Conservation (phyloP, 2,888 invertebrate species). For the Hipparchia sbordonii region DNA sequence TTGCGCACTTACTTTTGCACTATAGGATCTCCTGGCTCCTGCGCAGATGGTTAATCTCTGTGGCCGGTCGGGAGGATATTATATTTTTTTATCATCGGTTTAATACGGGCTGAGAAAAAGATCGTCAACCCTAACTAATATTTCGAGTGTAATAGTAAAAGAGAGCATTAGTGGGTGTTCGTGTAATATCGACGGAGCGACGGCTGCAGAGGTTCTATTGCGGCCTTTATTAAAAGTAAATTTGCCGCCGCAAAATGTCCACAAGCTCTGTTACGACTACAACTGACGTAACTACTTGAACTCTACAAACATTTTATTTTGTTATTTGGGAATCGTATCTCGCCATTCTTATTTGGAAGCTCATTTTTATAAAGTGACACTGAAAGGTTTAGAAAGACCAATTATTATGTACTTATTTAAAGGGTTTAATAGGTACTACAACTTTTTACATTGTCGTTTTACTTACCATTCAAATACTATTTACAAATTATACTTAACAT, state of each 20-base stretch:
- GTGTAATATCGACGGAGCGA: slow-evolving; percentile 71
- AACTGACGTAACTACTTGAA: slow-evolving; percentile 31
- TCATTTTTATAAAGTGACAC: too few species aligned
- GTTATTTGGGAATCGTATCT: background rate
- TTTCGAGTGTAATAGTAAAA: slow-evolving; percentile 76
- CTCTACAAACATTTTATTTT: slow-evolving; percentile 18
- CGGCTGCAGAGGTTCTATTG: slow-evolving; percentile 70
- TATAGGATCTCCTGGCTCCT: too few species aligned
- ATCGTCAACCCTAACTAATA: slow-evolving; percentile 76
- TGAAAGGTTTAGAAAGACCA: too few species aligned
- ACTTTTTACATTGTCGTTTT: too few species aligned
- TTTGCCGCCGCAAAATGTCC: slow-evolving; percentile 76
- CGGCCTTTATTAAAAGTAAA: slow-evolving; percentile 81
- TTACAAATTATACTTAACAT: too few species aligned
- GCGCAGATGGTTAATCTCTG: too few species aligned
- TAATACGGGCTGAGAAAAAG: slow-evolving; percentile 54
- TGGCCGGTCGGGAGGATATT: too few species aligned
- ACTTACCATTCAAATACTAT: too few species aligned
- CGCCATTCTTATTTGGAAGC: too few species aligned
- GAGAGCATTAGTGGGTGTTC: slow-evolving; percentile 78
- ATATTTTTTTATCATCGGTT: background rate
- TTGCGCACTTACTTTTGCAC: too few species aligned
- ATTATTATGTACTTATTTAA: too few species aligned
- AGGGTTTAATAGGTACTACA: too few species aligned
- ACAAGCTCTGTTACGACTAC: slow-evolving; percentile 60